Conservation (phyloP, 2,888 invertebrate genomes). For the Punctoribates punctum region DNA sequence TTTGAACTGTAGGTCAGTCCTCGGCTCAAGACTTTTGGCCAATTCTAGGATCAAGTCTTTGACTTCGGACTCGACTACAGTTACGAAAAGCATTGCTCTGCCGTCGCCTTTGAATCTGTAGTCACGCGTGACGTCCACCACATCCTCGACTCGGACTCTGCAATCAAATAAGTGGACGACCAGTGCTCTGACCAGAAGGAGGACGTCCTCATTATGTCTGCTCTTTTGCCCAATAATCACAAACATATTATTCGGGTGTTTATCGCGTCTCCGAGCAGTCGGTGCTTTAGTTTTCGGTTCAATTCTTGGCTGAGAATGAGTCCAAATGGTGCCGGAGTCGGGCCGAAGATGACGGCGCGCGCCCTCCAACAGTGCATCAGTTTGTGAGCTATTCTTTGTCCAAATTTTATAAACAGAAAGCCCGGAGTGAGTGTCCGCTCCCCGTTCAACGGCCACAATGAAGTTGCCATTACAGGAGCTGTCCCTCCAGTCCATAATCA, state of each 20-base stretch:
- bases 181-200: background rate
- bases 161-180: background rate
- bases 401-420: too few relatives aligned
- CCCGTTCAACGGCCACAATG: too few relatives aligned
- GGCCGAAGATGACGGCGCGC: too few relatives aligned
- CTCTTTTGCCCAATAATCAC: background rate
- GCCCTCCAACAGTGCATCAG: too few relatives aligned
- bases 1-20: background rate
- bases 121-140: background rate
- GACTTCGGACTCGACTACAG: background rate
- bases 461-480: too few relatives aligned
- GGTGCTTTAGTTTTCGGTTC: too few relatives aligned
- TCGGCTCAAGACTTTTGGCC: background rate
- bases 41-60: background rate
- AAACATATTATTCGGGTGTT: background rate
- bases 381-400: too few relatives aligned
- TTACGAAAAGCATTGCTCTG: background rate
- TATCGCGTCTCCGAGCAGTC: too few relatives aligned
- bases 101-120: background rate
- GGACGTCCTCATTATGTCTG: background rate
- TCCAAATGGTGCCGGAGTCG: too few relatives aligned
- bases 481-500: too few relatives aligned
- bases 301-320: too few relatives aligned
- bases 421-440: too few relatives aligned
- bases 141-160: background rate